Evolutionary conservation across 2,888 invertebrate species (phyloP).

Genomic region (Calameuta filiformis): DNA sequence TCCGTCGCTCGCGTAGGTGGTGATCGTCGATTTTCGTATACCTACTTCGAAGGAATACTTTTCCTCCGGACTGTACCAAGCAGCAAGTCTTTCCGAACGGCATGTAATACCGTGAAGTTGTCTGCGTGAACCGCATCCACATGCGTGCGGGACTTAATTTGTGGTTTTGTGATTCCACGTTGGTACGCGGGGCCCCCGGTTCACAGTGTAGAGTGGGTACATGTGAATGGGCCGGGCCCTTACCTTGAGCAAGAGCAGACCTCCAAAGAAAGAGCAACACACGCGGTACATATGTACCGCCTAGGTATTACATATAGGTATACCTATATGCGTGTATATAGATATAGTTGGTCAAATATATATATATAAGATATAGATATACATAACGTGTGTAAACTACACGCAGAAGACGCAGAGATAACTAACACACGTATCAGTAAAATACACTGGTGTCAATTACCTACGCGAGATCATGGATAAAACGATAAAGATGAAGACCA

Average conservation of each 20-base stretch:
- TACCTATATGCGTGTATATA: too few species aligned
- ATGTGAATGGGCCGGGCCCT: conserved; percentile 39
- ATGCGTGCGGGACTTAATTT: conserved; percentile 15
- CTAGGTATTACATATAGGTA: background rate
- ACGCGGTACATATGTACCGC: background rate
- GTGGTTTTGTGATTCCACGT: conserved; percentile 20
- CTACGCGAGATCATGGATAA: background rate
- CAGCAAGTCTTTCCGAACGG: conserved; percentile 13
- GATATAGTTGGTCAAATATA: too few species aligned
- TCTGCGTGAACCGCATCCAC: conserved; percentile 1
- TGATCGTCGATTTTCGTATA: background rate
- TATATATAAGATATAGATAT: background rate
- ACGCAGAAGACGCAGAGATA: background rate
- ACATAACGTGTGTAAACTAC: background rate
- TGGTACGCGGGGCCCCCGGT: background rate
- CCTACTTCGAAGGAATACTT: background rate
- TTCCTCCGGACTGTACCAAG: conserved; percentile 10
- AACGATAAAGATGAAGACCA: background rate
- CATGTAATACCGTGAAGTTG: background rate
- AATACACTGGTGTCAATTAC: background rate
- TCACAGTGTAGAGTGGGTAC: conserved; percentile 11
- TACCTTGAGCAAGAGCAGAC: conserved; percentile 38
- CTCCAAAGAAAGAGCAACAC: conserved; percentile 26
- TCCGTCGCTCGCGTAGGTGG: background rate
- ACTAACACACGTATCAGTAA: background rate